Percentiles rank a stretch among this genome's conserved stretches.
phyloP scores from a whole-genome alignment of 2,113 vertebrate species.

The Daboia siamensis region DNA sequence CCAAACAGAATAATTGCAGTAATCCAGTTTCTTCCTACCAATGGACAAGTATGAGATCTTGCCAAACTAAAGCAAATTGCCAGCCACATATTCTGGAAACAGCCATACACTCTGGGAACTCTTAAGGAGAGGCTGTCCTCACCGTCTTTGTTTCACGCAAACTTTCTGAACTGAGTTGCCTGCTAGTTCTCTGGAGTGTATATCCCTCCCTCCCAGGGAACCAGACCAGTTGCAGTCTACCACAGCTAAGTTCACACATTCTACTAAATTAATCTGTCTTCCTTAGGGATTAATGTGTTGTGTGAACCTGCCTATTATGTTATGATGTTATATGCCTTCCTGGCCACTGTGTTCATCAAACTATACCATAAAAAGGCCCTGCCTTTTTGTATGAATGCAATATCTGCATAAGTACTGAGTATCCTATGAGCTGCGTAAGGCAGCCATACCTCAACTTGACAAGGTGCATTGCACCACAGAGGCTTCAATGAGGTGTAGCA shows the following conservation, averaged over 20 bases:
- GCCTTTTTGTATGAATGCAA: neutral
- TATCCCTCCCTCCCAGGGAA: too few relatives aligned
- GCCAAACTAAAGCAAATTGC: too few relatives aligned
- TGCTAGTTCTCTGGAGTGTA: too few relatives aligned
- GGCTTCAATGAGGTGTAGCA: neutral
- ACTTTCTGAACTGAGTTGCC: too few relatives aligned
- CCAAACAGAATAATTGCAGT: too few relatives aligned
- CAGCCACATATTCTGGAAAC: too few relatives aligned
- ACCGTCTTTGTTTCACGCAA: too few relatives aligned
- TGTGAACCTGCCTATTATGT: neutral
- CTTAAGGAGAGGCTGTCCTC: too few relatives aligned
- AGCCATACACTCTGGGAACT: too few relatives aligned
- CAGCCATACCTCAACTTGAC: neutral
- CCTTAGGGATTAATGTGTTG: neutral
- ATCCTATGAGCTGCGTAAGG: neutral
- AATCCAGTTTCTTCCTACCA: too few relatives aligned
- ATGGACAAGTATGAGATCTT: too few relatives aligned
- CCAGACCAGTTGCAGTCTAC: too few relatives aligned
- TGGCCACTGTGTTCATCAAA: neutral
- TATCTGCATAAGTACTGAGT: neutral
- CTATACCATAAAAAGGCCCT: neutral
- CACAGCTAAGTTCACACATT: neutral
- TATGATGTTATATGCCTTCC: neutral
- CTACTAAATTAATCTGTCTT: neutral
- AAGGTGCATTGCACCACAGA: neutral